Base-by-base conservation (phyloP, 2,797 vertebrate genomes). In the Dendrocincla tyrannina region DNA sequence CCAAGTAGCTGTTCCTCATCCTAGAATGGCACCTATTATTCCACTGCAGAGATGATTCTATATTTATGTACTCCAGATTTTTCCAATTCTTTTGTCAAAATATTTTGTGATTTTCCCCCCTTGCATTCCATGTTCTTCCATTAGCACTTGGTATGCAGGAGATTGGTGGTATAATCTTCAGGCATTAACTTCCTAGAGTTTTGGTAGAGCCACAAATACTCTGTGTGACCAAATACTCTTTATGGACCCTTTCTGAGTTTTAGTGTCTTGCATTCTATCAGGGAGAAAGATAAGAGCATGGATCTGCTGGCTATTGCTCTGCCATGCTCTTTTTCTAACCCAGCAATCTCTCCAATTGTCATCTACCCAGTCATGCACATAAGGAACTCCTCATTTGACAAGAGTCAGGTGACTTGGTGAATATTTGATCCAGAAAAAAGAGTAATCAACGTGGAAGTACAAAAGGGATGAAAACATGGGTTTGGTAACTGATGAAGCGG, bases 21-120 rank as follows among this genome's bases (percentile, higher is more conserved):
- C 68, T 83, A 68, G 68, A 92, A 72, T 55, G 82, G 70, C 75
- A 93, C 13, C 49, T 92, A 74, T 89, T 95, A 88, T 96, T 91
- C 46, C 68, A 89, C 42, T 56, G 52, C 68, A 92, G 52, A 4
- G 1, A 33, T 58, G 32, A 58, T 52, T 80, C 78, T 93, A 13
- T 75, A 89, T 77, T 93, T 85, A 80, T 47, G 64, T 80, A 24
- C n/a, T 70, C 85, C 23, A 58, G 30, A 77, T 68, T 64, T 95
- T 91, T 84, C 19, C 15, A 81, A 17, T 50, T 60, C 7, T 70
- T 93, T 91, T 84, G 46, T 68, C 49, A 75, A 25, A 88, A 32
- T 39, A 85, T 88, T 24, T 8, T 4, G 4, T 5, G 55, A 30
- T 17, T 15, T 0, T 1, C 2, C 12, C 5, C 13, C 20, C 24